Evolutionary conservation across 2,797 vertebrate species (phyloP), one percentile per base, ranked within the genome.

Genomic region (Lateolabrax maculatus): DNA sequence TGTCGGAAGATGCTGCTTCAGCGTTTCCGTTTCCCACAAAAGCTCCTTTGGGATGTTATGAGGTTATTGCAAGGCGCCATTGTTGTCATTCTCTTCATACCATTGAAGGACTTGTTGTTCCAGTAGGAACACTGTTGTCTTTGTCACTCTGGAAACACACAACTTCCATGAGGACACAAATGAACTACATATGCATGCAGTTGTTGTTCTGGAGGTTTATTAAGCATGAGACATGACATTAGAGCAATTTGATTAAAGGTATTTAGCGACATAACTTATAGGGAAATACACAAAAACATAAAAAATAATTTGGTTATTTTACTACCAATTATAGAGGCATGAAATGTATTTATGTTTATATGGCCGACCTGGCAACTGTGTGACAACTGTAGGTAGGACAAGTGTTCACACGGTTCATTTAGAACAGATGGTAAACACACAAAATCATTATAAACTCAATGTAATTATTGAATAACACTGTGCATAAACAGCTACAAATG

Each of bases 61-160:
- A 81, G 69, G 77, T 81, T 88, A 79, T 60, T 72, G 68, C 76
- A 58, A 63, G 71, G 80, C 23, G 61, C 73, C 79, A 74, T 81
- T 91, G 91, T 95, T 75, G 80, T 67, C 77, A 56, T 88, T 64
- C 71, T 82, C 61, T 34, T 83, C 81, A 89, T 90, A 79, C 77
- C 83, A 81, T 27, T 75, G 69, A 81, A 52, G 34, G 60, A 82
- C 83, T 83, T 78, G 41, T 81, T 78, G 79, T 87, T 81, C 73
- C 77, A 57, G 25, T 36, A 60, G 71, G 79, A 85, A 86, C 87
- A 90, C 49, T 60, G 64, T 58, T 65, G 67, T 66, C 72, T 84
- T 88, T 89, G 78, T 87, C 77, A 46, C 74, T 57, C 44, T 57
- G 71, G 37, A 80, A 69, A 77, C 48, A 9, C 65, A 68, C 65